phyloP scores from a whole-genome alignment of 37 sponge, comb jelly and placozoan species.

The Haliclona indistincta region DNA sequence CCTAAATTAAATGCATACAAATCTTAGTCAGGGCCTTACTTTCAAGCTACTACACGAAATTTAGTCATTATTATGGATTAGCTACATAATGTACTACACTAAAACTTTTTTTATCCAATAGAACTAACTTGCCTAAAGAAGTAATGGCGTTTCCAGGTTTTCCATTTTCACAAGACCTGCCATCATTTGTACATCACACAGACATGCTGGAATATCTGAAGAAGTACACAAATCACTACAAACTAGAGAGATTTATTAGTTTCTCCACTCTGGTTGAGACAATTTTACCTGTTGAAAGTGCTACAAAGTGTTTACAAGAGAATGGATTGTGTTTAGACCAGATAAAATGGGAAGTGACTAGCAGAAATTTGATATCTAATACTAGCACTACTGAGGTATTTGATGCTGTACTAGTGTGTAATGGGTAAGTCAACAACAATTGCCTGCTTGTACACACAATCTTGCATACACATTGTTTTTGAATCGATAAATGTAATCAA shows the following conservation, averaged over 20 bases:
- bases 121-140: slow-evolving; percentile 80
- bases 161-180: slow-evolving; percentile 48
- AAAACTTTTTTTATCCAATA: slow-evolving; percentile 8
- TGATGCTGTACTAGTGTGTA: slow-evolving; percentile 78
- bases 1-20: too few species aligned
- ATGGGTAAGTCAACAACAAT: slow-evolving; percentile 70
- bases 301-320: not conserved
- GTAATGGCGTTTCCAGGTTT: slow-evolving; percentile 76
- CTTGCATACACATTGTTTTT: not conserved
- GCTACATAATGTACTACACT: not conserved
- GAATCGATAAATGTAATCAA: not conserved
- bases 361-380: slow-evolving; percentile 4
- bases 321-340: not conserved
- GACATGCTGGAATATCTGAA: slow-evolving; percentile 64
- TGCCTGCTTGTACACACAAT: too few species aligned
- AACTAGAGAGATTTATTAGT: slow-evolving; percentile 43
- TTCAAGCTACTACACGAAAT: too few species aligned
- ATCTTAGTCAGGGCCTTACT: too few species aligned
- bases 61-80: too few species aligned
- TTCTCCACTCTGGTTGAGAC: slow-evolving; percentile 46
- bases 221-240: slow-evolving; percentile 51
- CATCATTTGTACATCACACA: slow-evolving; percentile 59
- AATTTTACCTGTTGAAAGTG: slow-evolving; percentile 30
- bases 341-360: slow-evolving; percentile 51
- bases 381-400: slow-evolving; percentile 18